These are phyloP conservation scores for Camponotus fellah DNA, from an alignment of 2,888 invertebrate genomes.

Conservation along the genomic window DNA sequence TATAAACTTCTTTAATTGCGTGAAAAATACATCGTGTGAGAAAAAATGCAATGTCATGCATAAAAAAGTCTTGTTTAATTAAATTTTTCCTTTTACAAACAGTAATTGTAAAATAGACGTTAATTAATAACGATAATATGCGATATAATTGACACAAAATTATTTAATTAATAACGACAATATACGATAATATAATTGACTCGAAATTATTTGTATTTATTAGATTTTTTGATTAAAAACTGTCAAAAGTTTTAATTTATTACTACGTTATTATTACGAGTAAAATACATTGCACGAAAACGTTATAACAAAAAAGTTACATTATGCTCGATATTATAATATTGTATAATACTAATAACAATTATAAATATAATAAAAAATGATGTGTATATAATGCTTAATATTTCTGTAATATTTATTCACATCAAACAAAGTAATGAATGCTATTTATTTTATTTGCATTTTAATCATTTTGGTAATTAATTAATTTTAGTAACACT, in stretches of 20 bases:
- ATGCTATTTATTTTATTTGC: neutral
- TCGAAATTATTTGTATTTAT: neutral
- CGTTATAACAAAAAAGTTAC: neutral
- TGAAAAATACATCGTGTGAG: neutral
- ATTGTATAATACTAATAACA: neutral
- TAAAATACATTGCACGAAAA: neutral
- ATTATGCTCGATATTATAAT: neutral
- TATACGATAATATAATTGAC: neutral
- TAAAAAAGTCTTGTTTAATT: slow-evolving; percentile 5
- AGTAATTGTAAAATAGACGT: neutral
- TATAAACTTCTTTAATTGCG: neutral
- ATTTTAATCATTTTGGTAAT: neutral
- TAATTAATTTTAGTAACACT: slow-evolving; percentile 22
- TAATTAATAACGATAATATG: slow-evolving; percentile 18
- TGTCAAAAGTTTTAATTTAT: slow-evolving; percentile 1
- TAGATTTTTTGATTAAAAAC: neutral
- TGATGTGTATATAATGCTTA: neutral
- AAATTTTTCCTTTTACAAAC: neutral
- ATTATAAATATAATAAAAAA: slow-evolving; percentile 12
- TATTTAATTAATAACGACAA: slow-evolving; percentile 15
- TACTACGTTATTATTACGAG: neutral
- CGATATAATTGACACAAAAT: neutral
- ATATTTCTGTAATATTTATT: slow-evolving; percentile 27
- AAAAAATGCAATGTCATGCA: neutral
- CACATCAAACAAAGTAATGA: neutral